Conservation (phyloP, 2,888 invertebrate species). For the Margaritifera margaritifera region DNA sequence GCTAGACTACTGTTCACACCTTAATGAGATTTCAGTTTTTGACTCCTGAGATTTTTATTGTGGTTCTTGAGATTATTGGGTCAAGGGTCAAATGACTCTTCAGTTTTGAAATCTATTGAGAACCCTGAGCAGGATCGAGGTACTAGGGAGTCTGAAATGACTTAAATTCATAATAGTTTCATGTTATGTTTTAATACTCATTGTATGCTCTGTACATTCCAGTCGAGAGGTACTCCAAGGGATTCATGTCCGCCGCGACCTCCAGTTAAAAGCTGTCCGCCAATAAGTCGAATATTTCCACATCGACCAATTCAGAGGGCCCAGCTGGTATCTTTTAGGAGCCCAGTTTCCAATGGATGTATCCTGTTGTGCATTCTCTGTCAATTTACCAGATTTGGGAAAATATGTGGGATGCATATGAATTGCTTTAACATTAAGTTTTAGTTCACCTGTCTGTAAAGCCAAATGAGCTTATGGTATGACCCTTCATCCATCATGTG, state of each 20-base stretch:
- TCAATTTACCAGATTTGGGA: too few relatives aligned
- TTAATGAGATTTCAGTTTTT: too few relatives aligned
- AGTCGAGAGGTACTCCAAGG: conserved; percentile 65
- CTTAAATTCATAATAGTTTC: background rate
- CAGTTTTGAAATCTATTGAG: too few relatives aligned
- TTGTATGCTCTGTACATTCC: conserved; percentile 17
- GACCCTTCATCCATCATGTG: too few relatives aligned
- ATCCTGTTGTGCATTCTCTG: conserved; percentile 51
- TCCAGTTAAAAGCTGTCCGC: conserved; percentile 71
- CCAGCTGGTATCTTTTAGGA: conserved; percentile 68
- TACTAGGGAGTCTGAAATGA: background rate
- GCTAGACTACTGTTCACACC: too few relatives aligned
- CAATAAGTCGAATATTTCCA: conserved; percentile 69
- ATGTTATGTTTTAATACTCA: background rate
- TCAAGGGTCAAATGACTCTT: too few relatives aligned
- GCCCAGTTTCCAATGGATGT: conserved; percentile 53
- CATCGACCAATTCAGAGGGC: conserved; percentile 60
- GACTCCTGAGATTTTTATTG: too few relatives aligned
- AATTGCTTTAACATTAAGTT: too few relatives aligned
- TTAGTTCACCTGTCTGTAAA: too few relatives aligned
- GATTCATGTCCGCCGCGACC: conserved; percentile 69
- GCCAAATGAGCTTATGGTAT: too few relatives aligned
- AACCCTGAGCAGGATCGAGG: background rate
- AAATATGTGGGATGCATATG: too few relatives aligned
- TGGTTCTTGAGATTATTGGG: too few relatives aligned